phyloP scores from a whole-genome alignment of 2,113 vertebrate species.

The Sphyrna mokarran region DNA sequence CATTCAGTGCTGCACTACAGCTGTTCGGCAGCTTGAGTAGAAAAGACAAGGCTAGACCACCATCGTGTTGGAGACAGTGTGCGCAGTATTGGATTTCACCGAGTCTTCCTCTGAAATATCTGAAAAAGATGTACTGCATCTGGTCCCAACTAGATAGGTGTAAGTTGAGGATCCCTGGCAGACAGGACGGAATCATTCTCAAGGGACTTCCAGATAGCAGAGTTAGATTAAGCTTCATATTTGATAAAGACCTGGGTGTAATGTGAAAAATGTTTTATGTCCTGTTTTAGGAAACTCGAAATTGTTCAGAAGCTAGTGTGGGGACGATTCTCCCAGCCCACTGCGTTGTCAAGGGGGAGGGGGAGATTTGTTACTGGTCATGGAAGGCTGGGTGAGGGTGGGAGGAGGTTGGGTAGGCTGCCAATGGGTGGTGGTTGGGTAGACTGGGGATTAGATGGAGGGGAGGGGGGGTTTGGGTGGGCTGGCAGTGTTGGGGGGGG shows the following conservation, averaged over 20 bases:
- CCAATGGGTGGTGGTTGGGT: no score
- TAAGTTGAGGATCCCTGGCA: slow-evolving; percentile 34
- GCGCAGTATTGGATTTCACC: slow-evolving; percentile 26
- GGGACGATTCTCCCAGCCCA: no score
- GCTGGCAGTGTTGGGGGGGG: no score
- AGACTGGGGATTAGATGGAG: no score
- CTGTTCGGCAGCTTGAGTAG: slow-evolving; percentile 32
- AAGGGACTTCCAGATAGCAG: slow-evolving; percentile 23
- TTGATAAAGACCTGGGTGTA: slow-evolving; percentile 31
- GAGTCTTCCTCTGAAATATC: slow-evolving; percentile 31
- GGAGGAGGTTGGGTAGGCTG: no score
- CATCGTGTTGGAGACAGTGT: not conserved
- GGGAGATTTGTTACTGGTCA: no score
- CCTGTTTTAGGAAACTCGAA: not conserved
- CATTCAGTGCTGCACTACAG: not conserved
- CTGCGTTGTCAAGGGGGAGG: no score
- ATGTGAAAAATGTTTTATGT: slow-evolving; percentile 19
- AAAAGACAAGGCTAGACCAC: slow-evolving; percentile 19
- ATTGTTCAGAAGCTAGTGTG: not conserved
- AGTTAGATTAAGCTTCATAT: slow-evolving; percentile 27
- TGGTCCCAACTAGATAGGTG: slow-evolving; percentile 35
- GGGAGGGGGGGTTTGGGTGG: no score
- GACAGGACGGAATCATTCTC: slow-evolving; percentile 7
- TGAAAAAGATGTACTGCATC: slow-evolving; percentile 32
- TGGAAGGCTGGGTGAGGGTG: no score